Conservation (phyloP, 2,113 vertebrate genomes). For the Hippoglossus stenolepis region DNA sequence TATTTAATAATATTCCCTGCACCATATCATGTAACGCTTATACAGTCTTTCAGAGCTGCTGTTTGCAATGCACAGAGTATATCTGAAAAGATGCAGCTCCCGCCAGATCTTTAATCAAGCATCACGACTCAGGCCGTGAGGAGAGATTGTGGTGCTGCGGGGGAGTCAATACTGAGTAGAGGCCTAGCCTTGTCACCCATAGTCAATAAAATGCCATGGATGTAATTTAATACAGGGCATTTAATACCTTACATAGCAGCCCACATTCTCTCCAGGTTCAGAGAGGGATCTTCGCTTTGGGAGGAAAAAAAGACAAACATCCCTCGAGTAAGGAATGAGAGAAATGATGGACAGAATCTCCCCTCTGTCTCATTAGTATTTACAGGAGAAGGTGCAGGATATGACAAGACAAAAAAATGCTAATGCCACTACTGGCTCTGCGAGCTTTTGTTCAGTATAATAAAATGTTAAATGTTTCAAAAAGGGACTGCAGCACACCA, state of each 20-base stretch:
- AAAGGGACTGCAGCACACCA: constrained; percentile 5
- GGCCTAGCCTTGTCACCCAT: neutral
- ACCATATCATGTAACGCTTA: neutral
- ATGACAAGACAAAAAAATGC: neutral
- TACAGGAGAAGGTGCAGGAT: neutral
- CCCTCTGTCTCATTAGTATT: neutral
- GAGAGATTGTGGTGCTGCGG: neutral
- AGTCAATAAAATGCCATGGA: constrained; percentile 3
- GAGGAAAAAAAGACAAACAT: neutral
- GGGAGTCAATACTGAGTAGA: neutral
- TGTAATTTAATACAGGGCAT: neutral
- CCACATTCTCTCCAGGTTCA: neutral
- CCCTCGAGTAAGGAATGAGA: neutral
- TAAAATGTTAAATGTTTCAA: constrained; percentile 13
- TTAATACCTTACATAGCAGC: neutral
- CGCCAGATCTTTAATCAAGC: constrained; percentile 16
- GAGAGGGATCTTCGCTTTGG: neutral
- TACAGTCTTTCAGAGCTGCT: neutral
- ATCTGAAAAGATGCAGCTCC: constrained; percentile 8
- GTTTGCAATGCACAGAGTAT: neutral
- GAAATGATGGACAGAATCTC: neutral
- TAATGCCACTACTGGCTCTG: neutral
- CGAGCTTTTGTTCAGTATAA: neutral
- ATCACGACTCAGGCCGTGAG: constrained; percentile 21
- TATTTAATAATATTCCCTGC: neutral